These are phyloP conservation scores for Callocephalon fimbriatum DNA, from an alignment of 2,113 vertebrate genomes.

Conservation along the genomic window DNA sequence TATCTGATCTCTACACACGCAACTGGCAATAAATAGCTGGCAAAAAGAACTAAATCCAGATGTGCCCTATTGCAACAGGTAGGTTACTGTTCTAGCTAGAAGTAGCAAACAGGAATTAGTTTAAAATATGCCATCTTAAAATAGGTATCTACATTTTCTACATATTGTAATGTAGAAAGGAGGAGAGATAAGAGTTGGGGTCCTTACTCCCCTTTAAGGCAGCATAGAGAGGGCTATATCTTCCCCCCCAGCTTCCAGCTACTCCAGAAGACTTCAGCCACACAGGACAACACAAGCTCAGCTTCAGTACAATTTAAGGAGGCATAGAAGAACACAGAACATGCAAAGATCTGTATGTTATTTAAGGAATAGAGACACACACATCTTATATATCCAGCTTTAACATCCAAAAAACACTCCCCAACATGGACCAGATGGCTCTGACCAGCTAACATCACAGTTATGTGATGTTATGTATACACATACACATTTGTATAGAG, in stretches of 20 bases:
- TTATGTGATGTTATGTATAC: neutral
- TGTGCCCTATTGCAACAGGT: neutral
- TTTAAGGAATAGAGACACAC: neutral
- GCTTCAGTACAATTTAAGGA: neutral
- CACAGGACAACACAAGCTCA: neutral
- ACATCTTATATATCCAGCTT: neutral
- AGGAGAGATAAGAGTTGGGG: neutral
- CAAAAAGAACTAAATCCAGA: neutral
- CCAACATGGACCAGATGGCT: accelerated
- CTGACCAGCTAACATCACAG: neutral
- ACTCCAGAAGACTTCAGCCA: neutral
- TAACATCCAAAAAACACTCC: neutral
- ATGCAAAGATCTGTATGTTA: neutral
- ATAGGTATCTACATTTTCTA: neutral
- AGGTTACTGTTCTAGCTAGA: neutral
- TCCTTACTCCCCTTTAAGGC: neutral
- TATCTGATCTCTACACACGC: neutral
- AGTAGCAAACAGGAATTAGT: neutral
- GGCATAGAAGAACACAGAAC: neutral
- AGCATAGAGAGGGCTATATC: neutral
- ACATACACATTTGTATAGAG: neutral
- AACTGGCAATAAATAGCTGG: neutral
- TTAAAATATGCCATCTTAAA: neutral
- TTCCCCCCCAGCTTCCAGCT: neutral
- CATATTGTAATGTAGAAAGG: neutral